Evolutionary conservation across 64 coral and sea anemone genomes (phyloP).

Genomic region (Cladopsammia gracilis): DNA sequence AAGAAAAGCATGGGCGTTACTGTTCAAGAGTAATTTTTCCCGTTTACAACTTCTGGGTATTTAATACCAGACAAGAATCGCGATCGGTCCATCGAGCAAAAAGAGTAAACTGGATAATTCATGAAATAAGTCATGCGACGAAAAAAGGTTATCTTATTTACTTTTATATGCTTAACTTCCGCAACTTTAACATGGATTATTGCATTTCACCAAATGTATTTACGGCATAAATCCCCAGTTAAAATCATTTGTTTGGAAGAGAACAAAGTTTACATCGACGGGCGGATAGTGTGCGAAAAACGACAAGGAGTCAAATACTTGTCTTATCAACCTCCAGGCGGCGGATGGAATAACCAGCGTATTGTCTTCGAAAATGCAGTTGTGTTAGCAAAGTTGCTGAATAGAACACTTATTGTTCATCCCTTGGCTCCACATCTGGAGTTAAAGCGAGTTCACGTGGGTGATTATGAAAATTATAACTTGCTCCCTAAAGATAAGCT

Average conservation of each 20-base stretch:
- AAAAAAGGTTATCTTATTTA: too few species aligned
- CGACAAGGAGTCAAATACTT: slow-evolving; percentile 64
- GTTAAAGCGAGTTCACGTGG: slow-evolving; percentile 42
- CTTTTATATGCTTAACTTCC: too few species aligned
- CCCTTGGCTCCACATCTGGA: slow-evolving; percentile 87
- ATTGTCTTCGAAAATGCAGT: slow-evolving; percentile 95
- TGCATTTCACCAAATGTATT: background rate
- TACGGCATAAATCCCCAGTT: too few species aligned
- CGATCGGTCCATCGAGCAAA: too few species aligned
- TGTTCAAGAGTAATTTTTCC: too few species aligned
- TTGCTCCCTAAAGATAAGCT: slow-evolving; percentile 53
- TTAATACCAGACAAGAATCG: too few species aligned
- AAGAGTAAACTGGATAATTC: too few species aligned
- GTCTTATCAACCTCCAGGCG: slow-evolving; percentile 95
- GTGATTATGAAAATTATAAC: slow-evolving; percentile 78
- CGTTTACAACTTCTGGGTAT: too few species aligned
- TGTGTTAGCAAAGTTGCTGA: slow-evolving; percentile 86
- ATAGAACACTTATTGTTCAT: slow-evolving; percentile 90
- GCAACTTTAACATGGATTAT: too few species aligned
- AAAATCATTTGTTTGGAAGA: slow-evolving; percentile 16
- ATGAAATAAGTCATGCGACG: too few species aligned
- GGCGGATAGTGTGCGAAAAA: slow-evolving; percentile 47
- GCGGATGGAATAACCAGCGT: slow-evolving; percentile 99
- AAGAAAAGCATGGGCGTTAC: too few species aligned
- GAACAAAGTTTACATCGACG: slow-evolving; percentile 51